These are phyloP conservation scores for Pterobdella sp. DNA, from an alignment of 2,888 invertebrate species.

Conservation along the genomic window DNA sequence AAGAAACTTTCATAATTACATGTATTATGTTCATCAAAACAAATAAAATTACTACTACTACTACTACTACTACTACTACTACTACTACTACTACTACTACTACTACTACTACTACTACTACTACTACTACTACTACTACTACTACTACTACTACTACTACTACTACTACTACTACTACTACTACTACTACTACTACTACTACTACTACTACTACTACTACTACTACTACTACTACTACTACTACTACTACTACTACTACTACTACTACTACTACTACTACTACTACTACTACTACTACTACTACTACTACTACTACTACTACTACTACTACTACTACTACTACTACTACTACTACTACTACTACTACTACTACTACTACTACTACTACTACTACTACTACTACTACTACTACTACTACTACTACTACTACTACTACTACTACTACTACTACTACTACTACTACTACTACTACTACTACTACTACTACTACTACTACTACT, in stretches of 20 bases:
- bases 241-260: not conserved
- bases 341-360: not conserved
- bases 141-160: slow-evolving; percentile 1
- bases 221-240: slow-evolving; percentile 1
- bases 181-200: slow-evolving; percentile 1
- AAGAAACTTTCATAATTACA: no score
- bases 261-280: not conserved
- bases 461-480: slow-evolving; percentile 1
- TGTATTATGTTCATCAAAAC: no score
- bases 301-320: slow-evolving; percentile 9
- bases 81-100: slow-evolving; percentile 1
- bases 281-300: no score
- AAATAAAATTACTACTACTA: not conserved
- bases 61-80: slow-evolving; percentile 1
- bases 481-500: not conserved
- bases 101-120: not conserved
- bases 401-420: slow-evolving; percentile 1
- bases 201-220: slow-evolving; percentile 1
- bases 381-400: slow-evolving; percentile 1
- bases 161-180: not conserved
- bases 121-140: not conserved
- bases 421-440: slow-evolving; percentile 1
- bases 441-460: not conserved
- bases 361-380: not conserved
- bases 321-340: not conserved